phyloP scores from a whole-genome alignment of 2,888 invertebrate genomes.

The Camponotus fellah region DNA sequence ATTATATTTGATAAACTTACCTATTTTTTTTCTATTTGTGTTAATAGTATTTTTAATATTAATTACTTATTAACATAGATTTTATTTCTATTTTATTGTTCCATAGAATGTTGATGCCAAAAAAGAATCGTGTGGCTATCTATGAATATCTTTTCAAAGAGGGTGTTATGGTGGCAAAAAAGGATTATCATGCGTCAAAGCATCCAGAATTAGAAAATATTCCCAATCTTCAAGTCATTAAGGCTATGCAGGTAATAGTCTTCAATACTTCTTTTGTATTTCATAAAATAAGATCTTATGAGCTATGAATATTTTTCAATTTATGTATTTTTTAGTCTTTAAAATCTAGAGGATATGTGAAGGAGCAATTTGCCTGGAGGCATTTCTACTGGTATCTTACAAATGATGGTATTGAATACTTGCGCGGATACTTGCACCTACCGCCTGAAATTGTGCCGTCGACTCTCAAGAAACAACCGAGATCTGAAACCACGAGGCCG shows the following conservation, averaged over 20 bases:
- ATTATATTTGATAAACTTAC: neutral
- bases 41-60: neutral
- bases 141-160: constrained; percentile 99
- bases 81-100: constrained; percentile 70
- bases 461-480: constrained; percentile 96
- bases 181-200: constrained; percentile 99
- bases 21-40: neutral
- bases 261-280: neutral
- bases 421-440: constrained; percentile 97
- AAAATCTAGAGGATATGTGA: constrained; percentile 98
- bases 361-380: constrained; percentile 99
- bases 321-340: constrained; percentile 89
- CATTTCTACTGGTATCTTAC: constrained; percentile 99
- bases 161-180: constrained; percentile 99
- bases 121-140: constrained; percentile 98
- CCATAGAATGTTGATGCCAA: constrained; percentile 99
- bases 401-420: constrained; percentile 98
- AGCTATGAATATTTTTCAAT: neutral
- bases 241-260: constrained; percentile 93
- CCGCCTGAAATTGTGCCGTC: constrained; percentile 99
- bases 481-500: constrained; percentile 94
- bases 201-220: constrained; percentile 98
- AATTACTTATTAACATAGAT: neutral
- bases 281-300: neutral
- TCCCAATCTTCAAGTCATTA: constrained; percentile 99